Conservation (phyloP, 2,888 invertebrate species). For the Troides oblongomaculatus region DNA sequence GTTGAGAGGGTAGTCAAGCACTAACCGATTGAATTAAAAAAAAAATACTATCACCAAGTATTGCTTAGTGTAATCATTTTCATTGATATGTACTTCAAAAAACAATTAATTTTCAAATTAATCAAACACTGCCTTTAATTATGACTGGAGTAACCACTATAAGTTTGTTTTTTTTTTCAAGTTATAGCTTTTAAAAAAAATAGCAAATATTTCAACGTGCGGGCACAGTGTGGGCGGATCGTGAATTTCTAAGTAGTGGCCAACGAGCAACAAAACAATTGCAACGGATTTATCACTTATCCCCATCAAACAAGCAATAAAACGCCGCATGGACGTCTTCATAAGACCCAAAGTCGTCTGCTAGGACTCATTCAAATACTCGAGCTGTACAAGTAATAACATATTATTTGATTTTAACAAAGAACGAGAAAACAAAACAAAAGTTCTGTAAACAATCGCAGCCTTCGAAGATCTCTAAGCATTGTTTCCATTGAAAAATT, state of each 20-base stretch:
- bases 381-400: conserved; percentile 18
- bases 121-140: too few relatives aligned
- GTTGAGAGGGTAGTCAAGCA: too few relatives aligned
- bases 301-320: conserved; percentile 20
- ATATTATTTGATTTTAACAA: conserved; percentile 30
- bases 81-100: too few relatives aligned
- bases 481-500: conserved; percentile 21
- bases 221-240: conserved; percentile 16
- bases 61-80: too few relatives aligned
- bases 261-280: conserved; percentile 23
- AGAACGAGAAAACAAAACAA: conserved; percentile 32
- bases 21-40: too few relatives aligned
- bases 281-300: conserved; percentile 25
- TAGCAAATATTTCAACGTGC: background rate
- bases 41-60: too few relatives aligned
- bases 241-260: conserved; percentile 21
- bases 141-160: too few relatives aligned
- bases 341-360: conserved; percentile 17
- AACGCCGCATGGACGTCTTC: background rate
- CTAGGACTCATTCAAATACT: background rate
- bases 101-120: too few relatives aligned
- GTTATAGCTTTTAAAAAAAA: background rate
- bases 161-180: too few relatives aligned
- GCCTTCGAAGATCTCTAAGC: conserved; percentile 29
- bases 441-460: conserved; percentile 33